Evolutionary conservation across 2,888 invertebrate species (phyloP).

Genomic region (Hylaea fasciaria): DNA sequence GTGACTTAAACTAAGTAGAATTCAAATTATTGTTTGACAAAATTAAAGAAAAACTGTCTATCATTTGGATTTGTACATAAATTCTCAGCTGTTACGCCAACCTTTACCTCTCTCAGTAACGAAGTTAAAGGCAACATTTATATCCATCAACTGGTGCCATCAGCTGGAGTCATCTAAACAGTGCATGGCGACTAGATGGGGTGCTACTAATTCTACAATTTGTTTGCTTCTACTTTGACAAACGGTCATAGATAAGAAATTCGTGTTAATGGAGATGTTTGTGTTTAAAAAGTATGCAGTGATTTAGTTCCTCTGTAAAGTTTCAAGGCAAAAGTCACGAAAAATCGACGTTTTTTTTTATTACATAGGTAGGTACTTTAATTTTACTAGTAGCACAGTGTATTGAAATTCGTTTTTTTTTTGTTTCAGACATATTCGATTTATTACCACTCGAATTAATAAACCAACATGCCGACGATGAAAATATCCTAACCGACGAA

Average conservation of each 20-base stretch:
- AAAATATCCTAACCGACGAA: conserved; percentile 11
- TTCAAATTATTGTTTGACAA: no score
- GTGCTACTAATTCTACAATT: conserved; percentile 68
- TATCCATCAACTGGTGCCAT: conserved; percentile 14
- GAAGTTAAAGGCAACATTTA: neutral
- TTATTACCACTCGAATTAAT: conserved; percentile 39
- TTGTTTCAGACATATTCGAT: conserved; percentile 58
- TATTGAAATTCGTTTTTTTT: conserved; percentile 10
- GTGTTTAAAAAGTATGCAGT: conserved; percentile 51
- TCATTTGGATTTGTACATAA: no score
- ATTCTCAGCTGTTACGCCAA: no score
- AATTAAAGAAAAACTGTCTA: no score
- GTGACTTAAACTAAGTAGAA: no score
- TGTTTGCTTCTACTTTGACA: conserved; percentile 73
- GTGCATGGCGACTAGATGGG: conserved; percentile 45
- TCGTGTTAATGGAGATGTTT: conserved; percentile 73
- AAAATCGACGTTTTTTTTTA: no score
- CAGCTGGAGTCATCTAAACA: conserved; percentile 39
- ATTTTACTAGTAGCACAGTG: no score
- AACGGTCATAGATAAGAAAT: conserved; percentile 71
- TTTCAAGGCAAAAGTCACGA: neutral
- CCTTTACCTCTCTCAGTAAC: no score
- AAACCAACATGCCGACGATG: neutral
- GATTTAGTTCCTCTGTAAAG: conserved; percentile 32
- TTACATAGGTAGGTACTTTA: no score